A percentile compares a stretch with the other conserved stretches of the same genome.
These are phyloP conservation scores for Hoplostethus atlanticus DNA, from an alignment of 2,797 vertebrate species.

Conservation along the genomic window DNA sequence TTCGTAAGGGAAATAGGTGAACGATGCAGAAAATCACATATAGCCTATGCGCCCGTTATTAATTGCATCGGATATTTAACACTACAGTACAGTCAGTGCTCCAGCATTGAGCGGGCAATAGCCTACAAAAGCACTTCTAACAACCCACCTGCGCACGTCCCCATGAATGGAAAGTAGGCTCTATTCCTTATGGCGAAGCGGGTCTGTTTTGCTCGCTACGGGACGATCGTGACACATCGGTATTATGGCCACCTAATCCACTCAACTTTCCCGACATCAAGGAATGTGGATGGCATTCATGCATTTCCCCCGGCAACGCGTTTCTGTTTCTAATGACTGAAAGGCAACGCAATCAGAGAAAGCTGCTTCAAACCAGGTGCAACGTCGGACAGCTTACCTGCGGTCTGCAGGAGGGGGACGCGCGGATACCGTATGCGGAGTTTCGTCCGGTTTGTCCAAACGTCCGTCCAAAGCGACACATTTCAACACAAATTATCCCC, in stretches of 20 bases:
- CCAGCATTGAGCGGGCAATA: too few relatives aligned
- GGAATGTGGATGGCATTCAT: slow-evolving; percentile 52
- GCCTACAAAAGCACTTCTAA: background rate
- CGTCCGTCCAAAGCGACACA: slow-evolving; percentile 40
- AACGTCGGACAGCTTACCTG: slow-evolving; percentile 64
- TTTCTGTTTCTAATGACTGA: slow-evolving; percentile 22
- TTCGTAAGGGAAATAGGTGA: too few relatives aligned
- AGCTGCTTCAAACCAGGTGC: slow-evolving; percentile 2
- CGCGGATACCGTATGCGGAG: slow-evolving; percentile 8
- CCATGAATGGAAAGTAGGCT: background rate
- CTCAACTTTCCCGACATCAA: slow-evolving; percentile 70
- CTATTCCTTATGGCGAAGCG: background rate
- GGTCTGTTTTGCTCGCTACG: background rate
- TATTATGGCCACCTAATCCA: slow-evolving; percentile 23
- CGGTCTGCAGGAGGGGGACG: slow-evolving; percentile 32
- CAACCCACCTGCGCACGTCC: slow-evolving; percentile 29
- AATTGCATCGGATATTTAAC: slow-evolving; percentile 17
- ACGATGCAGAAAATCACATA: too few relatives aligned
- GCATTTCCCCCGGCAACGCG: slow-evolving; percentile 32
- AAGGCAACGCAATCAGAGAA: slow-evolving; percentile 13
- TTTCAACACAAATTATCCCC: slow-evolving; percentile 32
- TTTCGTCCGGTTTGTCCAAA: slow-evolving; percentile 8
- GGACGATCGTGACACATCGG: background rate
- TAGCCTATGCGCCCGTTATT: background rate
- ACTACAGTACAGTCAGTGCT: background rate